These are phyloP conservation scores for Corapipo altera DNA, from an alignment of 2,113 vertebrate genomes.

Conservation along the genomic window DNA sequence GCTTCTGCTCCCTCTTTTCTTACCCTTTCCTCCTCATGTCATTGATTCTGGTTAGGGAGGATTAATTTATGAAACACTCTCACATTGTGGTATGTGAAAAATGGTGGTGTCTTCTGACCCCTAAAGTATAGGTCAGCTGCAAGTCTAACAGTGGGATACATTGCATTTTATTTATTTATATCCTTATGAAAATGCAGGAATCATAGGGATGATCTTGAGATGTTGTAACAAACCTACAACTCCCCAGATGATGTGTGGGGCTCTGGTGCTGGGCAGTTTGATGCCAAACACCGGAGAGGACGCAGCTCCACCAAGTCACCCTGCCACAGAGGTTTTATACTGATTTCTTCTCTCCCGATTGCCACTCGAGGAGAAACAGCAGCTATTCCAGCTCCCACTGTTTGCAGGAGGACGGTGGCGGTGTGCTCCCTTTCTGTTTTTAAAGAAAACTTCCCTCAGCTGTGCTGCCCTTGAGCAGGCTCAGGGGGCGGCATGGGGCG, in stretches of 20 bases:
- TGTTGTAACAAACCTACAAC: neutral
- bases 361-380: neutral
- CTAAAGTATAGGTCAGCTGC: neutral
- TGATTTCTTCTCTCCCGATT: neutral
- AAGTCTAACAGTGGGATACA: neutral
- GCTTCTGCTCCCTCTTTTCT: neutral
- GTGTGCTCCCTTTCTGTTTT: rapidly evolving
- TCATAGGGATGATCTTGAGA: rapidly evolving
- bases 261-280: neutral
- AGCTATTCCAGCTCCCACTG: rapidly evolving
- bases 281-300: too few relatives aligned
- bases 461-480: neutral
- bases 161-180: neutral
- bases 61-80: neutral
- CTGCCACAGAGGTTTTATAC: too few relatives aligned
- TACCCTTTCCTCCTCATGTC: neutral
- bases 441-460: neutral
- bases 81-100: neutral
- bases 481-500: too few relatives aligned
- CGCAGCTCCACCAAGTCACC: neutral
- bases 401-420: rapidly evolving
- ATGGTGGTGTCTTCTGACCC: neutral
- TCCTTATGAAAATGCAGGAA: neutral
- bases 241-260: rapidly evolving
- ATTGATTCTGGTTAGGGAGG: neutral